phyloP scores from a whole-genome alignment of 2,888 invertebrate species.

The Agrotis ipsilon region DNA sequence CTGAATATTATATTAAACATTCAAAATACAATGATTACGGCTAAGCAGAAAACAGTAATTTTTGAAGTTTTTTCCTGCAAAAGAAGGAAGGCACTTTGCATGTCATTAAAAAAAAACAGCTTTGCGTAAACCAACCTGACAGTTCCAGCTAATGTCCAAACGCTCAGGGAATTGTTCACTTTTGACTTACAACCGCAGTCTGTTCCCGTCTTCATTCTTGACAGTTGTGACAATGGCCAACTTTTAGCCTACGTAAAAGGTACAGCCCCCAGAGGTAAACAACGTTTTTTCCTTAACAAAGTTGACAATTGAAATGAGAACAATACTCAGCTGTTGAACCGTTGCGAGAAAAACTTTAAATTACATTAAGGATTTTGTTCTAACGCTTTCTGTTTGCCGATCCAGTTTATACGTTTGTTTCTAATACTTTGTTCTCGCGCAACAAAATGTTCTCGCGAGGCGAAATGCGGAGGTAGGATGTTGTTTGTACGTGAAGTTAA shows the following conservation, averaged over 20 bases:
- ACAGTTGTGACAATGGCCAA: conserved; percentile 70
- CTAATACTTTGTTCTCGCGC: conserved; percentile 32
- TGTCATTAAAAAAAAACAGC: neutral
- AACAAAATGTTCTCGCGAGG: conserved; percentile 12
- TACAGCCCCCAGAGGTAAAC: conserved; percentile 60
- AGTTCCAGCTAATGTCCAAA: conserved; percentile 21
- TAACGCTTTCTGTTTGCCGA: conserved; percentile 39
- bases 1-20: too few relatives aligned
- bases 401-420: conserved; percentile 40
- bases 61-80: neutral
- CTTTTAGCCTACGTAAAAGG: conserved; percentile 61
- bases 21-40: too few relatives aligned
- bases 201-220: conserved; percentile 61
- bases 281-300: conserved; percentile 54
- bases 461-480: conserved; percentile 3
- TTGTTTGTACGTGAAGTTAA: conserved; percentile 27
- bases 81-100: neutral
- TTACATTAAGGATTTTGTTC: conserved; percentile 60
- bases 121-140: too few relatives aligned
- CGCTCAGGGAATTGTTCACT: conserved; percentile 44
- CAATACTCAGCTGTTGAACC: conserved; percentile 42
- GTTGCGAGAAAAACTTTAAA: conserved; percentile 54
- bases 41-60: neutral
- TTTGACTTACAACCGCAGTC: conserved; percentile 51
- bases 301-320: conserved; percentile 61